phyloP scores from a whole-genome alignment of 2,797 vertebrate genomes.

The Microchirus variegatus region DNA sequence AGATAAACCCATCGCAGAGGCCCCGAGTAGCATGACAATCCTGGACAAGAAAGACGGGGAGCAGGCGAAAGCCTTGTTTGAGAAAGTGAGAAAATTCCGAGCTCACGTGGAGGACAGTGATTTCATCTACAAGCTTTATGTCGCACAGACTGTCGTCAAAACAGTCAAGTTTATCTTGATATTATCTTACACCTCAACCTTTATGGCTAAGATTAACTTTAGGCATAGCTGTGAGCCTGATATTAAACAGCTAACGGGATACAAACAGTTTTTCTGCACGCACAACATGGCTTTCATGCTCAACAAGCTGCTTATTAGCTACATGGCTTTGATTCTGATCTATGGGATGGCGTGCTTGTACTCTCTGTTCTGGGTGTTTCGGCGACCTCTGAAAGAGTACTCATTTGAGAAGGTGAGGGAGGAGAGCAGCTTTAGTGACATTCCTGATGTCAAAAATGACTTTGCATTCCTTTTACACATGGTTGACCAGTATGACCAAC shows the following conservation, averaged over 20 bases:
- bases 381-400: constrained; percentile 95
- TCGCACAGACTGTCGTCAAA: constrained; percentile 94
- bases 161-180: constrained; percentile 96
- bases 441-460: constrained; percentile 98
- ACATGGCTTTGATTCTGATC: constrained; percentile 92
- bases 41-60: constrained; percentile 98
- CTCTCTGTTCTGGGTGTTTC: constrained; percentile 96
- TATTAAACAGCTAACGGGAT: constrained; percentile 92
- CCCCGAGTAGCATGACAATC: constrained; percentile 93
- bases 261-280: constrained; percentile 89
- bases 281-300: constrained; percentile 99
- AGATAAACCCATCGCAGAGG: constrained; percentile 90
- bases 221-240: constrained; percentile 86
- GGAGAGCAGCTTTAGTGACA: constrained; percentile 98
- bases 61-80: constrained; percentile 97
- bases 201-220: constrained; percentile 90
- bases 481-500: constrained; percentile 97
- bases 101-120: constrained; percentile 97
- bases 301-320: constrained; percentile 92
- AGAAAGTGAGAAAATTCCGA: constrained; percentile 96
- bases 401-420: constrained; percentile 98
- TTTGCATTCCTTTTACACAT: constrained; percentile 98
- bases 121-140: constrained; percentile 97
- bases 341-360: constrained; percentile 96
- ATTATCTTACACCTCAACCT: constrained; percentile 92